Base-by-base conservation (phyloP, 2,888 invertebrate species). In the Lymantria dispar region DNA sequence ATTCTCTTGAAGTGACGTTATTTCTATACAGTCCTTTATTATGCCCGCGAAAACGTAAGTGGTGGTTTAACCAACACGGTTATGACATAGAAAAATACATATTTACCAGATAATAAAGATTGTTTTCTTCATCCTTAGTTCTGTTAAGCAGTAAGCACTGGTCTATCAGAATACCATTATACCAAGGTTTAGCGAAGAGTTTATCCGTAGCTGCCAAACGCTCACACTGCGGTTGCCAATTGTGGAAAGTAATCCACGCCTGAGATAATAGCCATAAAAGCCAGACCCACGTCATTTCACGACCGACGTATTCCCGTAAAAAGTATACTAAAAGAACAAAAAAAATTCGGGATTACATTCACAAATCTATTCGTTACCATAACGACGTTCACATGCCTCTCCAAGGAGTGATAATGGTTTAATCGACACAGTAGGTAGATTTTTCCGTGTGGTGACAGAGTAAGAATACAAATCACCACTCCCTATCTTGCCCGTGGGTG, bases 201-300 rank as follows among this genome's bases (percentile, higher is more conserved):
- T 94, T 95, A 74, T 98, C 97, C 0, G 97, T 96, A 38, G 94
- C 93, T 0, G 97, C 96, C 61, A 98, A 93, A 64, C 96, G 93
- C 76, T 97, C 97, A 68, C 95, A 95, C 51, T 94, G 93, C 0
- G 97, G 96, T 48, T 92, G 93, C 98, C 98, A 98, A 47, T 97
- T 93, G 78, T 98, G 98, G 47, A 94, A 80, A 0, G 96, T 95
- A 36, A 97, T 94, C 97, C 98, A 98, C 0, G 95, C 92, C 80
- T 98, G 98, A 0, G 97, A 96, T 1, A 96, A 73, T 69, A 97
- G 87, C 95, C 97, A 96, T 7, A 96, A 64, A 2, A 96, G 69
- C 96, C 97, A 97, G 11, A 96, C 82, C 96, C 96, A 97, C 0
- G 94, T 92, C 74, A 94, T 93, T 76, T 95, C 94, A 12, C 90